Conservation (phyloP, 2,113 vertebrate genomes). For the Gorsachius goisagi region DNA sequence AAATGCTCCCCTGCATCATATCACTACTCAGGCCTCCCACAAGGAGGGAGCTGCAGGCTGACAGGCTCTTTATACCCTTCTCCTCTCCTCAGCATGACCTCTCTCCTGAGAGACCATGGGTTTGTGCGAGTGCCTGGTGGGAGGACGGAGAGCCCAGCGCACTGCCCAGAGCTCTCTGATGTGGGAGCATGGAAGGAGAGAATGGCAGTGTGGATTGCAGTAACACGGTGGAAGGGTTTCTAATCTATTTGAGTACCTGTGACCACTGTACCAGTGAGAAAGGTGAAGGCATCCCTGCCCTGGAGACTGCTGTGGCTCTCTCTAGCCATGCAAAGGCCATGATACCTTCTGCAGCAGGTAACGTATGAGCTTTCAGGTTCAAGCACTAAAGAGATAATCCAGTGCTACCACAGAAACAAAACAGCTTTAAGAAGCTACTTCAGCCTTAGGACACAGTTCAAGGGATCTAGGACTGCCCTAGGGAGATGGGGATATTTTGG, state of each 20-base stretch:
- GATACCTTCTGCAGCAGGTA: neutral
- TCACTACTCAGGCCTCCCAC: neutral
- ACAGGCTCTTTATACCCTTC: neutral
- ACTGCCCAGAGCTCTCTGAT: neutral
- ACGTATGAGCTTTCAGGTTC: neutral
- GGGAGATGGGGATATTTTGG: neutral
- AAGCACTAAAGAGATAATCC: neutral
- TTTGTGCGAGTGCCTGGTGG: neutral
- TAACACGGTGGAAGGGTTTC: neutral
- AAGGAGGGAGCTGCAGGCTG: neutral
- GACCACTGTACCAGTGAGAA: neutral
- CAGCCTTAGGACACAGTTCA: neutral
- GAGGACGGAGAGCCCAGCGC: neutral
- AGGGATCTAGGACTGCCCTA: neutral
- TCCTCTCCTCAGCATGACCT: neutral
- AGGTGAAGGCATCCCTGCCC: neutral
- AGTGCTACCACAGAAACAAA: neutral
- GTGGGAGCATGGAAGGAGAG: neutral
- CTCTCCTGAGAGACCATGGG: rapidly evolving
- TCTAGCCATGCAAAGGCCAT: neutral
- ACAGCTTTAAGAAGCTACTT: neutral
- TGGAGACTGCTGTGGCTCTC: neutral
- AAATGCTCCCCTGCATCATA: neutral
- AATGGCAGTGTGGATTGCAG: rapidly evolving
- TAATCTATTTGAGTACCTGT: neutral